Conservation (phyloP, 2,888 invertebrate genomes). For the Tortricodes alternella region DNA sequence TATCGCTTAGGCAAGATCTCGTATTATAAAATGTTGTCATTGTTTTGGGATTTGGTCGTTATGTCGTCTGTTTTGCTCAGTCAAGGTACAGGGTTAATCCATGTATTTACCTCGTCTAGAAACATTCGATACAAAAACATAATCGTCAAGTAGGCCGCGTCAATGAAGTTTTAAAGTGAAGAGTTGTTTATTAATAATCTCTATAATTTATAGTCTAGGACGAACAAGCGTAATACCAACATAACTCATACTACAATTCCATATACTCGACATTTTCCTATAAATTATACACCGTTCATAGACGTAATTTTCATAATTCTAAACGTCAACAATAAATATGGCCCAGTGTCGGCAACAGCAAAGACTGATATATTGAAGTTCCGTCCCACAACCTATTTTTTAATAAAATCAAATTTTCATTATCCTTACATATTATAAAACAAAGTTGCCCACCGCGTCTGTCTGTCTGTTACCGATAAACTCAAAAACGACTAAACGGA, state of each 20-base stretch:
- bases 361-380: background rate
- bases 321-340: conserved; percentile 7
- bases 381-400: no score
- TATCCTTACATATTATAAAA: background rate
- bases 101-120: no score
- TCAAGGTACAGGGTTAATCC: no score
- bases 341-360: background rate
- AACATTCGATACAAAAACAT: no score
- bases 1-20: no score
- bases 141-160: no score
- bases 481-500: no score
- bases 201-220: background rate
- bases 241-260: background rate
- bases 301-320: conserved; percentile 19
- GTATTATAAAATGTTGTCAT: no score
- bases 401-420: background rate
- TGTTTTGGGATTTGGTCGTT: no score
- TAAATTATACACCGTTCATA: background rate
- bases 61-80: no score
- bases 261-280: background rate
- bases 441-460: no score
- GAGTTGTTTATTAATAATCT: background rate
- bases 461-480: no score
- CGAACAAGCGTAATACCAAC: background rate
- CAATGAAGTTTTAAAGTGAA: background rate